Evolutionary conservation across 2,113 vertebrate genomes (phyloP).

Genomic region (crab-eating macaque (Macaca fascicularis)): DNA sequence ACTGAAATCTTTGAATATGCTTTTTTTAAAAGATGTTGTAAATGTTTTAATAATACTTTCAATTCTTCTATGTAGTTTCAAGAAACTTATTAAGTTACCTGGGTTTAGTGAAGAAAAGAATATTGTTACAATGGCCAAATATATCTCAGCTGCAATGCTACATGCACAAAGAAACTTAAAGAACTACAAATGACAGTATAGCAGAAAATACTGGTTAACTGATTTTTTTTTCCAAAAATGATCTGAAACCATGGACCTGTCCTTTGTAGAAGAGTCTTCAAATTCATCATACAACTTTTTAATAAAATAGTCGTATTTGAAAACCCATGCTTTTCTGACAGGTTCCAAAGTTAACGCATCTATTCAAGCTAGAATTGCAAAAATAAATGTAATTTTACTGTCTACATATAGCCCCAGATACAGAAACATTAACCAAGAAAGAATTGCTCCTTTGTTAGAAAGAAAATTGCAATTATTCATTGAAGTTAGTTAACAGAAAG

Average conservation of each 20-base stretch:
- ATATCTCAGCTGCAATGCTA: neutral
- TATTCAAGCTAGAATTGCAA: constrained; percentile 43
- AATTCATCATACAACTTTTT: neutral
- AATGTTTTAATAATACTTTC: constrained; percentile 48
- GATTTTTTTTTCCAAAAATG: neutral
- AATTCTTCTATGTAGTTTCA: constrained; percentile 42
- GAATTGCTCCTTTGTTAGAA: constrained; percentile 41
- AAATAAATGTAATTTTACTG: neutral
- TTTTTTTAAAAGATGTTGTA: constrained; percentile 12
- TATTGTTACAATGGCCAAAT: constrained; percentile 31
- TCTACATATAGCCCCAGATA: neutral
- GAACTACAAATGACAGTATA: neutral
- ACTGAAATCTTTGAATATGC: constrained; percentile 44
- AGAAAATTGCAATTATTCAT: constrained; percentile 63
- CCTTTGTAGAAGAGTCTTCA: neutral
- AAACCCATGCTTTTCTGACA: constrained; percentile 39
- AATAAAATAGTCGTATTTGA: constrained; percentile 34
- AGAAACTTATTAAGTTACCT: constrained; percentile 38
- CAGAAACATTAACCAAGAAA: constrained; percentile 37
- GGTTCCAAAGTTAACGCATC: constrained; percentile 34
- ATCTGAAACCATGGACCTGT: neutral
- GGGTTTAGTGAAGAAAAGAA: constrained; percentile 38
- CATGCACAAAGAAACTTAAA: neutral
- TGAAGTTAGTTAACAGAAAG: constrained; percentile 58
- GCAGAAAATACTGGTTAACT: neutral